These are phyloP conservation scores for Latrodectus hesperus DNA, from an alignment of 2,888 invertebrate genomes.

Conservation along the genomic window DNA sequence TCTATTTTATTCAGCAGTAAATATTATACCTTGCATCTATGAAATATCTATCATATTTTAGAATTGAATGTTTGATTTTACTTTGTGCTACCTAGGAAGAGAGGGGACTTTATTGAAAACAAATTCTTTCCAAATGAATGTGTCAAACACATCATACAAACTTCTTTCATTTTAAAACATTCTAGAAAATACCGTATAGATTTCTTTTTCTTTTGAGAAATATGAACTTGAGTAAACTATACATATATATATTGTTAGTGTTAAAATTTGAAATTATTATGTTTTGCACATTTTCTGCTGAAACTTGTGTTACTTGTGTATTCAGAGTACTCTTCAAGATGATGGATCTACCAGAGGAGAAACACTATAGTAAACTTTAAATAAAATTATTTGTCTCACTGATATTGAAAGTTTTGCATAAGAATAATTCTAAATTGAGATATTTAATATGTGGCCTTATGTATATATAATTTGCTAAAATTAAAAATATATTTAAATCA, in stretches of 20 bases:
- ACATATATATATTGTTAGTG: neutral
- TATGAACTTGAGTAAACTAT: neutral
- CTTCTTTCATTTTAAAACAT: constrained; percentile 24
- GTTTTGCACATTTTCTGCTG: neutral
- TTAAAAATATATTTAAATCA: neutral
- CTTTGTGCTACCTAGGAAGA: constrained; percentile 19
- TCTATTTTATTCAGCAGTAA: constrained; percentile 32
- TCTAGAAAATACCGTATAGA: constrained; percentile 16
- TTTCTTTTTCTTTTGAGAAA: neutral
- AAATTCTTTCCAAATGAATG: constrained; percentile 24
- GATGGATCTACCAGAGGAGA: no score
- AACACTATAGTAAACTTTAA: no score
- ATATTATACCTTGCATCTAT: constrained; percentile 22
- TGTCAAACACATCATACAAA: constrained; percentile 26
- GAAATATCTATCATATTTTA: constrained; percentile 17
- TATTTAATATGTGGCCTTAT: constrained; percentile 1
- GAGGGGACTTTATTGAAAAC: constrained; percentile 17
- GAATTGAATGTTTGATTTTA: constrained; percentile 26
- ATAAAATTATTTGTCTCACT: neutral
- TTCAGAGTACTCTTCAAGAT: neutral
- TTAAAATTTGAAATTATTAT: constrained; percentile 3
- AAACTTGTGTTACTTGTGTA: constrained; percentile 3
- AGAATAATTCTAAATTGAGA: neutral
- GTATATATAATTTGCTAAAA: neutral
- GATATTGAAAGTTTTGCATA: neutral